Percentiles rank a stretch among this genome's conserved stretches.
These are phyloP conservation scores for Spinibarbus caldwelli DNA, from an alignment of 2,797 vertebrate species.

Conservation along the genomic window DNA sequence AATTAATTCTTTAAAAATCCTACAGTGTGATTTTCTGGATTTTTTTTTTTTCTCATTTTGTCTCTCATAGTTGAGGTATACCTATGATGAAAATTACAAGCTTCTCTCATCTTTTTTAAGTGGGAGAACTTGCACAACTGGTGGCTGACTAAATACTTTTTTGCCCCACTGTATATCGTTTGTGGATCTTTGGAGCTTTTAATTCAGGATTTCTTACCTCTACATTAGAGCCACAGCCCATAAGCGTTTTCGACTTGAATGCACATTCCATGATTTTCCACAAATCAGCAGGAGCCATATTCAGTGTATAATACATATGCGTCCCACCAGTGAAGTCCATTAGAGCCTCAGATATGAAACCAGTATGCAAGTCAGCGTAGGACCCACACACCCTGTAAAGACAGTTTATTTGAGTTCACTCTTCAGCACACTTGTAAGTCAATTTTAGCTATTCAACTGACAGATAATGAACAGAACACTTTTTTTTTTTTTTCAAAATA, in stretches of 20 bases:
- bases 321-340: conserved; percentile 90
- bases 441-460: neutral
- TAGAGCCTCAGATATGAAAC: conserved; percentile 84
- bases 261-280: conserved; percentile 81
- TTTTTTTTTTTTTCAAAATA: neutral
- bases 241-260: conserved; percentile 75
- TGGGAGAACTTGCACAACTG: too few relatives aligned
- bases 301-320: conserved; percentile 75
- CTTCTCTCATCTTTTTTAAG: too few relatives aligned
- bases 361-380: conserved; percentile 83
- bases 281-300: conserved; percentile 72
- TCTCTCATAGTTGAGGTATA: too few relatives aligned
- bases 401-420: neutral
- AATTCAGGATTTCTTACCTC: conserved; percentile 70
- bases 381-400: conserved; percentile 84
- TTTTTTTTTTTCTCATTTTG: too few relatives aligned
- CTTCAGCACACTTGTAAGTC: neutral
- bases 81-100: too few relatives aligned
- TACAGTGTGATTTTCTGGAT: too few relatives aligned
- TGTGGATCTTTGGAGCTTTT: neutral
- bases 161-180: too few relatives aligned
- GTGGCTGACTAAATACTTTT: too few relatives aligned
- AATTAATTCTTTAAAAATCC: too few relatives aligned
- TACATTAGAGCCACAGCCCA: conserved; percentile 79
- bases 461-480: neutral